Evolutionary conservation across 2,113 vertebrate genomes (phyloP).

Genomic region (Erythrolamprus reginae): DNA sequence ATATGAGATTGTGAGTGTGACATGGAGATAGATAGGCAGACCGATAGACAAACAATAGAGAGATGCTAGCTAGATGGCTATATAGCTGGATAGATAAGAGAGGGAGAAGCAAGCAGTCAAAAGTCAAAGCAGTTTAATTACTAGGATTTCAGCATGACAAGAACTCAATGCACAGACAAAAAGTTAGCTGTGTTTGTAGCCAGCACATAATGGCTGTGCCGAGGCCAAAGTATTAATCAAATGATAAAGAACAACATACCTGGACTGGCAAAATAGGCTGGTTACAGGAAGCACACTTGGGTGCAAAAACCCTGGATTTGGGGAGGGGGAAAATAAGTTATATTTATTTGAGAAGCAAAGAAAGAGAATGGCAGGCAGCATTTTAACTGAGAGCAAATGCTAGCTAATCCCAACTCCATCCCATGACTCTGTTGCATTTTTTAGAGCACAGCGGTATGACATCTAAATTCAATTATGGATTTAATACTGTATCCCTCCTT

Average conservation of each 20-base stretch:
- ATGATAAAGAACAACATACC: constrained; percentile 63
- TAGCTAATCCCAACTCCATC: background rate
- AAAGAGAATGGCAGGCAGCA: background rate
- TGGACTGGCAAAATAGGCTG: constrained; percentile 95
- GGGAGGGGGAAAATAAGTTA: constrained; percentile 17
- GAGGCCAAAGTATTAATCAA: too few relatives aligned
- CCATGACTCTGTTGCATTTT: background rate
- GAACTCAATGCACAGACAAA: background rate
- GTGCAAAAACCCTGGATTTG: constrained; percentile 88
- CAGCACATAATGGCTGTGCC: background rate
- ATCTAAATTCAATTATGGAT: background rate
- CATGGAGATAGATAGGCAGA: background rate
- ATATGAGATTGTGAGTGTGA: too few relatives aligned
- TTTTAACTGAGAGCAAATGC: background rate
- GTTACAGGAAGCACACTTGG: constrained; percentile 95
- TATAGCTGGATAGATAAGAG: too few relatives aligned
- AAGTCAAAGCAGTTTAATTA: background rate
- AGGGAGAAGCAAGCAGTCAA: background rate
- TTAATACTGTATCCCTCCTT: background rate
- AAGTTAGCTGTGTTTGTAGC: background rate
- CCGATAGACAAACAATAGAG: background rate
- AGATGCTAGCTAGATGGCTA: too few relatives aligned
- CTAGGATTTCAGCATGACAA: background rate
- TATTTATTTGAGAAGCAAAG: background rate
- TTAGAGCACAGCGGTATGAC: background rate